Evolutionary conservation across 2,888 invertebrate species (phyloP).

Genomic region (Eupeodes luniger): DNA sequence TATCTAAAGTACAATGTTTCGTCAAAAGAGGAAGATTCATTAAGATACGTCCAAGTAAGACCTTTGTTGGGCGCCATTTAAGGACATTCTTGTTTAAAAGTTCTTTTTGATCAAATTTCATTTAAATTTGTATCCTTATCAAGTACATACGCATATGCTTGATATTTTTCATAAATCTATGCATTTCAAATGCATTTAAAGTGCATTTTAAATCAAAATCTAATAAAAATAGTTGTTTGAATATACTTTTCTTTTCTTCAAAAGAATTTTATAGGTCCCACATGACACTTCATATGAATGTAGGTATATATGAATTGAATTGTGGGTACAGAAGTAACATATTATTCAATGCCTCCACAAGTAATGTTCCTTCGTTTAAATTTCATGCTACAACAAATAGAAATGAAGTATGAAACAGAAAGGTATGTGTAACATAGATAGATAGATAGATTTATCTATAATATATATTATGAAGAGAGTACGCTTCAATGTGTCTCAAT

Average conservation of each 20-base stretch:
- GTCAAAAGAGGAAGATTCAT: too few relatives aligned
- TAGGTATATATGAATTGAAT: too few relatives aligned
- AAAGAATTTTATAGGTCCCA: slow-evolving; percentile 21
- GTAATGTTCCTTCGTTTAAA: slow-evolving; percentile 38
- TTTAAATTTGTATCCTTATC: too few relatives aligned
- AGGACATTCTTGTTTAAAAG: too few relatives aligned
- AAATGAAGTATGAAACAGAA: slow-evolving; percentile 28
- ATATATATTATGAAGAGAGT: slow-evolving; percentile 5
- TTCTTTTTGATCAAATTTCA: too few relatives aligned
- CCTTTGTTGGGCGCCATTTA: too few relatives aligned
- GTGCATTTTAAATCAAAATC: background rate
- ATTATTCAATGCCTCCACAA: slow-evolving; percentile 33
- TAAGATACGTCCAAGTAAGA: too few relatives aligned
- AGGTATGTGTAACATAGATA: background rate
- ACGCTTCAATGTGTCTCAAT: slow-evolving; percentile 55
- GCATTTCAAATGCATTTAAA: background rate
- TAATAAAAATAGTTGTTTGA: slow-evolving; percentile 15
- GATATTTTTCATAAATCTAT: too few relatives aligned
- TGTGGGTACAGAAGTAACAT: background rate
- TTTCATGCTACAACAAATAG: slow-evolving; percentile 57
- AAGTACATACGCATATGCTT: too few relatives aligned
- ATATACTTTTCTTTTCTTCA: too few relatives aligned
- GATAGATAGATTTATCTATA: background rate
- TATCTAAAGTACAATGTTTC: too few relatives aligned
- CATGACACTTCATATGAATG: background rate